Conservation (phyloP, 2,113 vertebrate genomes). For the Centropus bengalensis region DNA sequence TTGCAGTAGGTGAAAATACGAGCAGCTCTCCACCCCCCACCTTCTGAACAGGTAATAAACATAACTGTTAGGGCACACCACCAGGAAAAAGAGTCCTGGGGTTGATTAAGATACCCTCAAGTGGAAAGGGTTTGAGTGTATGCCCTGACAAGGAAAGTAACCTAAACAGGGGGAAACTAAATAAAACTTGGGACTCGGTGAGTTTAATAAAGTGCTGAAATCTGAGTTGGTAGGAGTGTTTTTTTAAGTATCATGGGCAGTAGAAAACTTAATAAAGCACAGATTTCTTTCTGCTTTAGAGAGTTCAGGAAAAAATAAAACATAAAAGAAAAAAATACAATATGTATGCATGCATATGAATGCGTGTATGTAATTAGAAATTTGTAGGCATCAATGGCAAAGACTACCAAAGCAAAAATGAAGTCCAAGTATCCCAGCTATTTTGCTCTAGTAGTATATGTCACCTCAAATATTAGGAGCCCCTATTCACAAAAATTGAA, state of each 20-base stretch:
- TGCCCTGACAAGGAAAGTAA: neutral
- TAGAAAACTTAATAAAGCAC: neutral
- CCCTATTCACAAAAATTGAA: neutral
- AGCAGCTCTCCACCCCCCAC: neutral
- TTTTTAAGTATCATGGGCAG: neutral
- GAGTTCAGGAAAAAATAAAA: neutral
- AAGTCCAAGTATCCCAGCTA: neutral
- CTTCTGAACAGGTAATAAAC: neutral
- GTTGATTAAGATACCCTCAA: fast-evolving
- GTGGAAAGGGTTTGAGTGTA: neutral
- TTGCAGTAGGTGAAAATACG: neutral
- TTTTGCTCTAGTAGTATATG: neutral
- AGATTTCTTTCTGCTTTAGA: neutral
- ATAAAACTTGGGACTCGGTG: neutral
- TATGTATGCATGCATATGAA: no score
- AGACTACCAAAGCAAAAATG: neutral
- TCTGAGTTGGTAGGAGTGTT: neutral
- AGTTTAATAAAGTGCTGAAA: neutral
- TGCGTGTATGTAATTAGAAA: neutral
- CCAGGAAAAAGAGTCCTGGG: neutral
- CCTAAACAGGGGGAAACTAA: neutral
- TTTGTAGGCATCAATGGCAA: neutral
- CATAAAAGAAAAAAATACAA: neutral
- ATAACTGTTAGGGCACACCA: neutral
- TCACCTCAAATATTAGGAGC: neutral